Percentiles rank a stretch among this genome's conserved stretches.
phyloP scores from a whole-genome alignment of 2,797 vertebrate genomes.

The Hydrophis major region DNA sequence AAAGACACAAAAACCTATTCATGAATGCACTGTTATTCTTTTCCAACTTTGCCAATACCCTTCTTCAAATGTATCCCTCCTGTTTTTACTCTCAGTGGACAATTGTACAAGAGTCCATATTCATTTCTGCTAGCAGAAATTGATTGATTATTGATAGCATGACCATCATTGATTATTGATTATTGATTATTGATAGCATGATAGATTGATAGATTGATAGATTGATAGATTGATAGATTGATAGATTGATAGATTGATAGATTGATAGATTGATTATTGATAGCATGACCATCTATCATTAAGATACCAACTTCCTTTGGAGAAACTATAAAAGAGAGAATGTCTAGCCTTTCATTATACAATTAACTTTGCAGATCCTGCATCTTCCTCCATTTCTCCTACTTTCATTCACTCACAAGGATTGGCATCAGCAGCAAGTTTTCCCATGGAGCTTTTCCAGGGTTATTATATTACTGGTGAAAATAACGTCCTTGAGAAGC shows the following conservation, averaged over 20 bases:
- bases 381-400: neutral
- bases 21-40: neutral
- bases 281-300: neutral
- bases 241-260: too few relatives aligned
- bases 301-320: neutral
- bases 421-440: neutral
- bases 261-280: neutral
- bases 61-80: conserved; percentile 2
- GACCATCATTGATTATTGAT: neutral
- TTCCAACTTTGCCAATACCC: neutral
- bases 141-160: neutral
- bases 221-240: too few relatives aligned
- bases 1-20: neutral
- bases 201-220: too few relatives aligned
- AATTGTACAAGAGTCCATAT: neutral
- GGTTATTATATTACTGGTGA: neutral
- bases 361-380: neutral
- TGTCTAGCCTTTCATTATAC: neutral
- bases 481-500: neutral
- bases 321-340: neutral
- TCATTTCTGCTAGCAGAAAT: neutral
- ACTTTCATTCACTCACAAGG: neutral
- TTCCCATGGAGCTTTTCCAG: neutral
- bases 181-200: too few relatives aligned
- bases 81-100: neutral